Base-by-base conservation (phyloP, 2,113 vertebrate species). In the Rhizomys pruinosus region DNA sequence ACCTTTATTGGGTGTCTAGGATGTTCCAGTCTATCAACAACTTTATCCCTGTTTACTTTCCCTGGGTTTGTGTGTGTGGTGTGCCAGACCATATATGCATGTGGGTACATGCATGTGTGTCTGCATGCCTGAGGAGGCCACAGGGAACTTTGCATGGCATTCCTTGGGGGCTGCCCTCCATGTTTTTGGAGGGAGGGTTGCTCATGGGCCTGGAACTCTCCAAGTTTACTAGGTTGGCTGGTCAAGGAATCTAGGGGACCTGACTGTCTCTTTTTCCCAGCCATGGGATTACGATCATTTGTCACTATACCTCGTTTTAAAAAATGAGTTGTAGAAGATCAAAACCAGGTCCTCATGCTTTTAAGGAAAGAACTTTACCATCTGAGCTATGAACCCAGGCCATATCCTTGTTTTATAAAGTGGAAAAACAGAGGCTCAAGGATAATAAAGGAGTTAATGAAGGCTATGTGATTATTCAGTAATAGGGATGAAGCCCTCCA, bases 401-500 rank as follows among this genome's bases (percentile, higher is more conserved):
- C 39, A 44, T 17, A 34, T 64, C 80, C 20, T 13, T 77, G 69
- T 68, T 81, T 79, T 57, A 79, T 63, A 6, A 79, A 25, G n/a
- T 19, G n/a, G 34, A 69, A 57, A 81, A 71, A 90, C 68, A 0
- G 71, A 91, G 44, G 66, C 42, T 57, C 7, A 0, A 27, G 34
- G 29, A 32, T 27, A 22, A 0, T 47, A n/a, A 20, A 15, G 7
- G 17, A 71, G 2, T 7, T 47, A n/a, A 57, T 57, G 2, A 1
- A n/a, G 55, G 71, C 66, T 25, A 10, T 15, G 1, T 1, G 1
- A 4, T 39, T 13, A 11, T 34, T 13, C 22, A 5, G 17, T 10
- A 4, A 69, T 1, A 15, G 59, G 55, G 29, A 34, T 12, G 4
- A 4, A 12, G 34, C 17, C 63, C 80, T 7, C 8, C 0, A 0